Base-by-base conservation (phyloP, 1,140 invertebrate species). In the Bombus waltoni region DNA sequence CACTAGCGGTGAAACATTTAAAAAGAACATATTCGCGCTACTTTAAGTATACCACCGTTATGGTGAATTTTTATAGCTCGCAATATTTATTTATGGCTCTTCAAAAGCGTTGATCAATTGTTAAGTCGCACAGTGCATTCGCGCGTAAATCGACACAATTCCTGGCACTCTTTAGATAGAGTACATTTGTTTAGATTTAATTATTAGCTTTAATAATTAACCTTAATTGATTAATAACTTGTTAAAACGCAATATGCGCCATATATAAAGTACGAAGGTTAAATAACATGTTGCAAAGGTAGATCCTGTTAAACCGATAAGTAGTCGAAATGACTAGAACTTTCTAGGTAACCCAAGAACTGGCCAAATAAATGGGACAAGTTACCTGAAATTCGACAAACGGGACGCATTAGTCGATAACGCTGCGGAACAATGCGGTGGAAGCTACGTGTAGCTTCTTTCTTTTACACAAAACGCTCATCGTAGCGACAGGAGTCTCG, bases 361-460 rank as follows among this genome's bases (percentile, higher is more conserved):
- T 1, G n/a, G 18, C 0, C 68, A 38, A 13, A 40, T 32, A 40
- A 70, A 70, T 18, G 35, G 68, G 35, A 40, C 35, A 5, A 22
- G 35, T 3, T 32, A 32, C 32, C 25, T 38, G 66, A 70, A 70
- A 38, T 80, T 80, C 44, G 66, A 32, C 35, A 71, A 40, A n/a
- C 59, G 65, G 35, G 65, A 53, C 66, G 66, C 44, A 44, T 53
- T 13, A 80, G 78, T 80, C 78, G 78, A 80, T 80, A 80, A 40
- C 35, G 47, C 78, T 80, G 78, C 78, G 78, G 78, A 80, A 80
- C 78, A 71, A 71, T 80, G 66, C 66, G 25, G 78, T 53, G 44
- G 15, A 22, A 22, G 40, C 22, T 76, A 44, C 38, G 25, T 15
- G 65, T 65, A 68, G 42, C 35, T 25, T 53, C 78, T 15, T 8